These are phyloP conservation scores for Xylocampa areola DNA, from an alignment of 2,888 invertebrate species.

Conservation along the genomic window DNA sequence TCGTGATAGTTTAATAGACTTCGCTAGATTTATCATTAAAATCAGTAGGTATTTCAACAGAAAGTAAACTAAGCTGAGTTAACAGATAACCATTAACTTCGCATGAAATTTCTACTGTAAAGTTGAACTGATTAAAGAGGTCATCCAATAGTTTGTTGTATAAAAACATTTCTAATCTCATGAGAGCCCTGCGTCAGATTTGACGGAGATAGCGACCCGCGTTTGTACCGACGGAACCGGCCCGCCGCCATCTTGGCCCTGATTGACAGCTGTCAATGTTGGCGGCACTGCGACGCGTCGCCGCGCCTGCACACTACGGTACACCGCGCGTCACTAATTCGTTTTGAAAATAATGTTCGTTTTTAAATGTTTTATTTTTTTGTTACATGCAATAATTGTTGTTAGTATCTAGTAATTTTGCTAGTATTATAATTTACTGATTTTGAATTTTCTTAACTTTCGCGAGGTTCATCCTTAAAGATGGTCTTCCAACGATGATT, in stretches of 20 bases:
- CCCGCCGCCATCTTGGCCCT: slow-evolving; percentile 87
- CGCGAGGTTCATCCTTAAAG: background rate
- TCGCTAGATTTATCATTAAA: slow-evolving; percentile 39
- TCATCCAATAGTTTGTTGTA: slow-evolving; percentile 52
- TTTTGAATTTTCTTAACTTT: background rate
- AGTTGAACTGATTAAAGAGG: slow-evolving; percentile 55
- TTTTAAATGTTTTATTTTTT: slow-evolving; percentile 50
- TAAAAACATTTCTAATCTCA: slow-evolving; percentile 63
- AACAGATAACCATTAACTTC: slow-evolving; percentile 52
- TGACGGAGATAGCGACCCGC: slow-evolving; percentile 71
- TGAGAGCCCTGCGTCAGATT: slow-evolving; percentile 70
- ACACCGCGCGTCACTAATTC: slow-evolving; percentile 78
- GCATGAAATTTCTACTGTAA: slow-evolving; percentile 53
- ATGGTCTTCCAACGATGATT: slow-evolving; percentile 5
- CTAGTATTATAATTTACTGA: slow-evolving; percentile 8
- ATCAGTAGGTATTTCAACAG: slow-evolving; percentile 39
- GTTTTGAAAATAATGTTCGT: slow-evolving; percentile 67
- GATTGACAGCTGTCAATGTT: slow-evolving; percentile 90
- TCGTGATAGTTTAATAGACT: slow-evolving; percentile 53
- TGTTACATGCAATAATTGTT: slow-evolving; percentile 40
- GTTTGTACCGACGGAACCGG: slow-evolving; percentile 78
- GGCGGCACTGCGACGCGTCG: slow-evolving; percentile 88
- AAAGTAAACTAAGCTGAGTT: slow-evolving; percentile 40
- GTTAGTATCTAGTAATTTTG: slow-evolving; percentile 14
- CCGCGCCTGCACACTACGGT: slow-evolving; percentile 79